Percentiles rank a stretch among this genome's conserved stretches.
phyloP scores from a whole-genome alignment of 2,888 invertebrate species.

The Minunthozetes semirufus region DNA sequence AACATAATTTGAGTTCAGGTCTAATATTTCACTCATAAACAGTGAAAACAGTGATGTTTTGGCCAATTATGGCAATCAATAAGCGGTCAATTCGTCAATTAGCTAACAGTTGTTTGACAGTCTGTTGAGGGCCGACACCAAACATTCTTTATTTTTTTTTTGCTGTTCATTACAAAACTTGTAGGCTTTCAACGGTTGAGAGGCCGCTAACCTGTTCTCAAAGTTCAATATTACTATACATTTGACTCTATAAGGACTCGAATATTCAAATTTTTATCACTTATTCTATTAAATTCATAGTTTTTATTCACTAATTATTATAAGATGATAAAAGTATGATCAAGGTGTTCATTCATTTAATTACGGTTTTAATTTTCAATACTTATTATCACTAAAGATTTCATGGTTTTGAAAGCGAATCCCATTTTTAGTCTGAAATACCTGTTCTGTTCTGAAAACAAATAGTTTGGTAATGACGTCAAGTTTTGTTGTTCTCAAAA shows the following conservation, averaged over 20 bases:
- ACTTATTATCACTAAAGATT: too few relatives aligned
- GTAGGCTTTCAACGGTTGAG: slow-evolving; percentile 3
- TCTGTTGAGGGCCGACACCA: slow-evolving; percentile 10
- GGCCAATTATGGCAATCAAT: neutral
- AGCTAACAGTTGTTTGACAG: slow-evolving; percentile 11
- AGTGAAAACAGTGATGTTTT: neutral
- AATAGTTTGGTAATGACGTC: too few relatives aligned
- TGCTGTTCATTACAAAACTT: neutral
- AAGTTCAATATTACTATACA: neutral
- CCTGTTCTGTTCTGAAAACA: too few relatives aligned
- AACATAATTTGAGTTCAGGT: neutral
- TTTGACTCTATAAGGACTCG: slow-evolving; percentile 7
- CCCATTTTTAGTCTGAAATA: too few relatives aligned
- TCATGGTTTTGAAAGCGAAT: too few relatives aligned
- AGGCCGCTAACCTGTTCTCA: slow-evolving; percentile 22
- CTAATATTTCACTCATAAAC: slow-evolving; percentile 2
- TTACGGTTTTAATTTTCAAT: too few relatives aligned
- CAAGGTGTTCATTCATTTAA: too few relatives aligned
- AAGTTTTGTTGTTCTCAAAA: too few relatives aligned
- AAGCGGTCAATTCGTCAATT: neutral
- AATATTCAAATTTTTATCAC: neutral
- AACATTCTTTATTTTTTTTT: neutral
- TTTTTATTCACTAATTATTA: neutral
- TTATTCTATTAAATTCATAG: neutral
- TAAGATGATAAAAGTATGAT: too few relatives aligned